Conservation (phyloP, 2,797 vertebrate genomes). For the Falco novaeseelandiae region DNA sequence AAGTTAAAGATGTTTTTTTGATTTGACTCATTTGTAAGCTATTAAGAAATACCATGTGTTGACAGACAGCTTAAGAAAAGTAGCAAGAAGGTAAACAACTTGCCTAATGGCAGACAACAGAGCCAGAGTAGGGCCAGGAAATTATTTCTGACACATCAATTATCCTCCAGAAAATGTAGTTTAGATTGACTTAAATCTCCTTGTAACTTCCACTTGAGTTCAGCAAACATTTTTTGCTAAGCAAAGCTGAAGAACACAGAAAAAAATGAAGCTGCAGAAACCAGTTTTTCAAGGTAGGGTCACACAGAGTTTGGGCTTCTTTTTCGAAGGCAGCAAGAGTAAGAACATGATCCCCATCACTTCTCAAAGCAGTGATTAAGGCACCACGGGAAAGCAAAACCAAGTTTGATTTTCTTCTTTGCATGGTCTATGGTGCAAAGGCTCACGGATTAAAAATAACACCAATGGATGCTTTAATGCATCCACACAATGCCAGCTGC, state of each 20-base stretch:
- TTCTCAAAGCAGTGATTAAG: background rate
- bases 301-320: background rate
- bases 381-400: background rate
- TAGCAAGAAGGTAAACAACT: background rate
- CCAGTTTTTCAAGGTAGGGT: background rate
- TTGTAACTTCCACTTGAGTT: background rate
- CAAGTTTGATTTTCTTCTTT: background rate
- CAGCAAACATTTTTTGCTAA: background rate
- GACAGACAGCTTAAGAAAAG: background rate
- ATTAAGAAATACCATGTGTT: background rate
- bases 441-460: background rate
- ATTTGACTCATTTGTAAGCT: background rate
- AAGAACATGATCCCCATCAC: background rate
- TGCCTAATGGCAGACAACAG: background rate
- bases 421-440: background rate
- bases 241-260: background rate
- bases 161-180: background rate
- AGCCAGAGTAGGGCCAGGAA: background rate
- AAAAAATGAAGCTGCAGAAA: background rate
- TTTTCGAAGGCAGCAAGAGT: background rate
- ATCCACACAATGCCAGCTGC: fast-evolving
- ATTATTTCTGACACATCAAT: background rate
- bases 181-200: background rate
- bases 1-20: background rate
- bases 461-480: background rate